A percentile compares a stretch with the other conserved stretches of the same genome.
Evolutionary conservation across 2,113 vertebrate genomes (phyloP).

Genomic region (Acanthochromis polyacanthus): DNA sequence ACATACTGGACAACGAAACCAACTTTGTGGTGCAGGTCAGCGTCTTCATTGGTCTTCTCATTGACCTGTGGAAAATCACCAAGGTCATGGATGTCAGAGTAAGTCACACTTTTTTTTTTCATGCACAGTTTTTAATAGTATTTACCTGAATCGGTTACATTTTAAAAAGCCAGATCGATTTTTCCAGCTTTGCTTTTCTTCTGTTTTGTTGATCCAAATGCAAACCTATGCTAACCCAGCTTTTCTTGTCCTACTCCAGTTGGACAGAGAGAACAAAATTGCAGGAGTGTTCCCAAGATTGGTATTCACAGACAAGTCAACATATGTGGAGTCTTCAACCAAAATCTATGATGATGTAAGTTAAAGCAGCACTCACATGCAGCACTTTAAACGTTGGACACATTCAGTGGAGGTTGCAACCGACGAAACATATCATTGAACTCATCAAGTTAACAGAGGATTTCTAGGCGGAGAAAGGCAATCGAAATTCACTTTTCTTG

Average conservation of each 20-base stretch:
- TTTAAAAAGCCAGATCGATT: no score
- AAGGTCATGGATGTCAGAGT: conserved; percentile 98
- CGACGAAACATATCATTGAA: neutral
- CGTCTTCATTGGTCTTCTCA: conserved; percentile 96
- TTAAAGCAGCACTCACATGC: neutral
- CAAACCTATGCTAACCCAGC: no score
- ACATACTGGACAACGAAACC: conserved; percentile 97
- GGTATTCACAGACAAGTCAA: conserved; percentile 93
- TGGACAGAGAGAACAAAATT: conserved; percentile 93
- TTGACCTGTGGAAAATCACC: conserved; percentile 99
- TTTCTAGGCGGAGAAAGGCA: neutral
- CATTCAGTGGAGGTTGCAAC: neutral
- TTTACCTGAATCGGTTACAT: no score
- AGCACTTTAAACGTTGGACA: neutral
- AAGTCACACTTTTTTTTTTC: conserved; percentile 57
- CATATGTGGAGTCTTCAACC: conserved; percentile 94
- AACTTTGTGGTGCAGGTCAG: conserved; percentile 98
- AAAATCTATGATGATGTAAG: conserved; percentile 96
- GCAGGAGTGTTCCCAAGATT: conserved; percentile 88
- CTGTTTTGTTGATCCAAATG: no score
- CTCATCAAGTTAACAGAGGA: neutral
- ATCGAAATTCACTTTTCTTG: neutral
- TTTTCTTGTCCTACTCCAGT: conserved; percentile 71
- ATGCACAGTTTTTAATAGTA: no score
- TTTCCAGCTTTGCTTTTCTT: no score